Evolutionary conservation across 2,113 vertebrate species (phyloP).

Genomic region (Melospiza melodia): DNA sequence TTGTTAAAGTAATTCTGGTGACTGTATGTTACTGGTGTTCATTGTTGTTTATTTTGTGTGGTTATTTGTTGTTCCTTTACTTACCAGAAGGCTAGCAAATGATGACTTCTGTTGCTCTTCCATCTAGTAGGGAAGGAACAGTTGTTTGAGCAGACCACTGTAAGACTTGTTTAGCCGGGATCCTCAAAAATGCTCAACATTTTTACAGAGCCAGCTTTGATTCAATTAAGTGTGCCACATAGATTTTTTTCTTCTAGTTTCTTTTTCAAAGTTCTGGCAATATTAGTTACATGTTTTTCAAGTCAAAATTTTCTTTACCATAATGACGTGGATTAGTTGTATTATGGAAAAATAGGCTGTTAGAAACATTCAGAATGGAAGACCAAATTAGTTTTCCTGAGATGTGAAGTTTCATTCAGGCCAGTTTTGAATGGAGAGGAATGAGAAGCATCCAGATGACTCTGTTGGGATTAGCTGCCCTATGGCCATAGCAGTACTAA

Average conservation of each 20-base stretch:
- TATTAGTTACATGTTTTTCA: not conserved
- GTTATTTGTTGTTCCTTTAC: not conserved
- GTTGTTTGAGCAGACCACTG: not conserved
- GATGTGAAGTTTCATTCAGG: not conserved
- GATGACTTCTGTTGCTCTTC: not conserved
- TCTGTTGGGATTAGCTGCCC: not conserved
- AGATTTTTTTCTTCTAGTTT: not conserved
- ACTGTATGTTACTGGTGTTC: not conserved
- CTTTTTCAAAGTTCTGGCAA: not conserved
- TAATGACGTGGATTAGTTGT: not conserved
- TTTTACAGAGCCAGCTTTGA: not conserved
- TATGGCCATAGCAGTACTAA: not conserved
- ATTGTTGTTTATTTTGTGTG: not conserved
- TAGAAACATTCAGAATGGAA: not conserved
- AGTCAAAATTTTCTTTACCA: not conserved
- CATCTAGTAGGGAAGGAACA: not conserved
- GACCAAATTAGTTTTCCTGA: not conserved
- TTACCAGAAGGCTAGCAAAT: not conserved
- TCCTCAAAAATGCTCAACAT: not conserved
- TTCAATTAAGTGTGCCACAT: not conserved
- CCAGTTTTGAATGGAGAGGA: not conserved
- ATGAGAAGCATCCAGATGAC: not conserved
- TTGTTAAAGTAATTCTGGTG: not conserved
- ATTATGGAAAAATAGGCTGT: not conserved
- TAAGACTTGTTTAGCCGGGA: not conserved